Conservation (phyloP, 2,888 invertebrate species). For the Drosophila kuntzei region DNA sequence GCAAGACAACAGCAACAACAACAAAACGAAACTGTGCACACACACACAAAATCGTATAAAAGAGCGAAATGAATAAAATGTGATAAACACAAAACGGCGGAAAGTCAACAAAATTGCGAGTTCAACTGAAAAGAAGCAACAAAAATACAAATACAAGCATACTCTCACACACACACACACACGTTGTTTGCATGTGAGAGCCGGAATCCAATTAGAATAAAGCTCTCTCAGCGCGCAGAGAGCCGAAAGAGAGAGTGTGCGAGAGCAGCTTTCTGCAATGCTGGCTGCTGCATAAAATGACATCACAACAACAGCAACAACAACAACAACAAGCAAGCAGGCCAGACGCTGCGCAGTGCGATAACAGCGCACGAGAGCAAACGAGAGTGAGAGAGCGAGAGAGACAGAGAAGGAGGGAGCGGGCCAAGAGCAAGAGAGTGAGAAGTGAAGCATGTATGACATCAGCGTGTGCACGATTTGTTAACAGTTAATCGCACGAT, state of each 20-base stretch:
- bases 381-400: not conserved
- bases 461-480: constrained; percentile 82
- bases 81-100: constrained; percentile 70
- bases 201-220: constrained; percentile 76
- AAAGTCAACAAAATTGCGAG: constrained; percentile 76
- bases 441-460: constrained; percentile 61
- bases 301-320: constrained; percentile 62
- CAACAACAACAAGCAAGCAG: constrained; percentile 1
- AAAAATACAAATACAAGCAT: constrained; percentile 22
- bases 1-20: constrained; percentile 6
- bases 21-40: constrained; percentile 21
- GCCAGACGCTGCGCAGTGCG: constrained; percentile 39
- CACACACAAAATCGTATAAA: constrained; percentile 5
- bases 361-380: constrained; percentile 50
- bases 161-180: not conserved
- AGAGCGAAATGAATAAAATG: constrained; percentile 53
- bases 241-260: constrained; percentile 16
- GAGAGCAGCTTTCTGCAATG: constrained; percentile 52
- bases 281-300: constrained; percentile 68
- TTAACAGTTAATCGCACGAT: constrained; percentile 80
- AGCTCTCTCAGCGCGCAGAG: constrained; percentile 34
- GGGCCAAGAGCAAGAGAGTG: not conserved
- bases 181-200: constrained; percentile 50
- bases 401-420: not conserved
- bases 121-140: constrained; percentile 54